Evolutionary conservation across 1,140 invertebrate species (phyloP), one percentile per base, ranked within the genome.

Genomic region (Aphis gossypii): DNA sequence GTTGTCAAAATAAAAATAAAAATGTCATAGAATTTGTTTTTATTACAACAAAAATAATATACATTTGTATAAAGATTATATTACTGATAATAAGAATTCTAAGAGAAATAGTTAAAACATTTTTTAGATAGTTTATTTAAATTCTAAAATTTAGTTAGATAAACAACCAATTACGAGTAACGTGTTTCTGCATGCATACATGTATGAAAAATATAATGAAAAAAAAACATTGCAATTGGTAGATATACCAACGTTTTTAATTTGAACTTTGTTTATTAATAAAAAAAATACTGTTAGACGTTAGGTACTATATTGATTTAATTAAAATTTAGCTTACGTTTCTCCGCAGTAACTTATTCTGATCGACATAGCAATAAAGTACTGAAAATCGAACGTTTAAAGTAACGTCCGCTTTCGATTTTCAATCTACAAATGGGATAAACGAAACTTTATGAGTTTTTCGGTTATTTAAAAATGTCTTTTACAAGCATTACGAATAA

Each of bases 351-450:
- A 76, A 76, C 60, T 76, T 41, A 41, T 41, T 76, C n/a, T 76
- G 60, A n/a, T n/a, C 60, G 60, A 76, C 60, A 76, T 76, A 76
- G 60, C n/a, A 30, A 76, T 76, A 76, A 76, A n/a, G n/a, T n/a
- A 4, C 60, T 11, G 2, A 35, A 76, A 76, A 76, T 30, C 60
- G 60, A n/a, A 14, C 60, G 60, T 76, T 76, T n/a, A 76, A 18
- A 76, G 60, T 76, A 76, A 76, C 14, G n/a, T n/a, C 14, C 3
- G 11, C 30, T 3, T 76, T 76, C 60, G n/a, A 76, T 76, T 76
- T 68, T n/a, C 30, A 76, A 76, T 76, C n/a, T 76, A 76, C 60
- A 76, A 76, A 76, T 76, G 30, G 60, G n/a, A n/a, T n/a, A n/a
- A 76, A n/a, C 18, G 4, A n/a, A n/a, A 76, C 14, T 76, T 76